These are phyloP conservation scores for Cyphomyrus plagiostoma DNA, from an alignment of 2,113 vertebrate species.

Conservation along the genomic window DNA sequence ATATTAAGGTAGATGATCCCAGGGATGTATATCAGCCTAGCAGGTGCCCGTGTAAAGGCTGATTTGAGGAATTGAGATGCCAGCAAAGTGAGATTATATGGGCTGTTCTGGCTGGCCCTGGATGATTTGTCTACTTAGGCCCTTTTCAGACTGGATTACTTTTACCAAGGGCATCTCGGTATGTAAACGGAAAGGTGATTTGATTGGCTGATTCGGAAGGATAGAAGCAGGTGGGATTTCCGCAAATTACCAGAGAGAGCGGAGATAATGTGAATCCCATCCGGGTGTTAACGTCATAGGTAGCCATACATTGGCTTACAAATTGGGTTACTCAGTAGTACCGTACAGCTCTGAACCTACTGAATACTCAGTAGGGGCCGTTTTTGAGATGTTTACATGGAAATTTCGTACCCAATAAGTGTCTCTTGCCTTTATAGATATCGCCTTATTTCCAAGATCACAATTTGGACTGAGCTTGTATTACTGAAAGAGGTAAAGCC, in stretches of 20 bases:
- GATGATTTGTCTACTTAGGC: neutral
- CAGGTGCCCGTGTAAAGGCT: neutral
- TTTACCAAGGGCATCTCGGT: neutral
- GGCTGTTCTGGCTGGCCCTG: neutral
- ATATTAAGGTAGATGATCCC: neutral
- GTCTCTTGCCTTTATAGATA: neutral
- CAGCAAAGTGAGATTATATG: neutral
- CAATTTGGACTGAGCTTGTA: neutral
- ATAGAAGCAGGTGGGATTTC: neutral
- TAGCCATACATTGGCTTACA: neutral
- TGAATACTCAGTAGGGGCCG: neutral
- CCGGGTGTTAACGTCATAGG: neutral
- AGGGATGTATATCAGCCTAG: neutral
- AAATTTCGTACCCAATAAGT: neutral
- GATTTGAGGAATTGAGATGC: neutral
- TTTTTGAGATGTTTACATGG: neutral
- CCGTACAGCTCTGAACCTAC: neutral
- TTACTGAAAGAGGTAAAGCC: neutral
- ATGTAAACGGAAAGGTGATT: neutral
- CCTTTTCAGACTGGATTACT: neutral
- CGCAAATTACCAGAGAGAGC: neutral
- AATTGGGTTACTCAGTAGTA: neutral
- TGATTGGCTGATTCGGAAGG: neutral
- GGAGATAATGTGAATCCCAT: neutral
- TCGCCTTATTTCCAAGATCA: neutral